Evolutionary conservation across 2,113 vertebrate species (phyloP).

Genomic region (Cyphomyrus plagiostoma): DNA sequence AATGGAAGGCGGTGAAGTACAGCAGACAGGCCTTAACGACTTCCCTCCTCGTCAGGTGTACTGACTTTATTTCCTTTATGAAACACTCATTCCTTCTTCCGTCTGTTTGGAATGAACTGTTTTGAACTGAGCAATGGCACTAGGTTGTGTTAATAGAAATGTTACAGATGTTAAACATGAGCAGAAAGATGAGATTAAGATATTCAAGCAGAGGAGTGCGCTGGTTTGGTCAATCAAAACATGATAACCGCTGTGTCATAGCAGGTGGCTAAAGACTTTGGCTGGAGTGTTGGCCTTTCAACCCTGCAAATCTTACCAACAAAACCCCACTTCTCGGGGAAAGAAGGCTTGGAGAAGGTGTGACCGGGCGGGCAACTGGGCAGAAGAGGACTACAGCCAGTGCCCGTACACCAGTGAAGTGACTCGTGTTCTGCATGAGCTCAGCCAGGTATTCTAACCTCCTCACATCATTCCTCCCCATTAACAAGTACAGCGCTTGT

Average conservation of each 20-base stretch:
- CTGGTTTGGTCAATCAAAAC: neutral
- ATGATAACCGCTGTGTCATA: constrained; percentile 16
- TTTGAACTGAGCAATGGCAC: neutral
- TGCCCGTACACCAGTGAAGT: constrained; percentile 77
- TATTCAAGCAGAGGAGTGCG: neutral
- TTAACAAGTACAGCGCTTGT: neutral
- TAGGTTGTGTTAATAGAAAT: neutral
- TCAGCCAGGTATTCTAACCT: constrained; percentile 67
- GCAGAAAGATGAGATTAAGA: neutral
- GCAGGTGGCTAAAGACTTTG: constrained; percentile 82
- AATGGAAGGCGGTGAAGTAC: constrained; percentile 19
- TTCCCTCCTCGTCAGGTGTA: neutral
- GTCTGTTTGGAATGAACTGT: neutral
- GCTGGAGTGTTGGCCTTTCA: constrained; percentile 74
- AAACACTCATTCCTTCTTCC: neutral
- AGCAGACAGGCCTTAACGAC: neutral
- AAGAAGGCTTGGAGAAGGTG: constrained; percentile 80
- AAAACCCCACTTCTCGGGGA: constrained; percentile 44
- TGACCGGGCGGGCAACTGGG: constrained; percentile 71
- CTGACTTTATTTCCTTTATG: neutral
- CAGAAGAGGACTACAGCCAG: constrained; percentile 77
- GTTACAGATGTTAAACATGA: neutral
- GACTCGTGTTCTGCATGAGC: constrained; percentile 75
- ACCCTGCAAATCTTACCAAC: constrained; percentile 62
- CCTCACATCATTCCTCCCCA: neutral